These are phyloP conservation scores for Ricordea florida DNA, from an alignment of 92 coral and sea anemone species.

Conservation along the genomic window DNA sequence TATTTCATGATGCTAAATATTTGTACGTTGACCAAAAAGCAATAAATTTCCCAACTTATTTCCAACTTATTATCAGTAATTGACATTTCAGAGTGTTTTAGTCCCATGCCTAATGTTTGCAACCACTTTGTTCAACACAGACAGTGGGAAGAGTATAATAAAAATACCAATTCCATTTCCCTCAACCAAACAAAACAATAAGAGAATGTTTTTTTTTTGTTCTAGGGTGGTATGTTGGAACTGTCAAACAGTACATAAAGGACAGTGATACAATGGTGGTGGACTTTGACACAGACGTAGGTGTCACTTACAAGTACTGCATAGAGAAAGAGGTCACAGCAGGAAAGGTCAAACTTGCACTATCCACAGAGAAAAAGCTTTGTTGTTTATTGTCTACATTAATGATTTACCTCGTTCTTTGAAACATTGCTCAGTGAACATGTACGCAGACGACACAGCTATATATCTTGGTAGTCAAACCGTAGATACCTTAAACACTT, in stretches of 20 bases:
- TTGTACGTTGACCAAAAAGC: neutral
- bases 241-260: neutral
- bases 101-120: neutral
- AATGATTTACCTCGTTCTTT: too few species aligned
- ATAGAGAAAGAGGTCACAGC: slow-evolving; percentile 5
- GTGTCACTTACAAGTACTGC: slow-evolving; percentile 13
- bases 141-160: neutral
- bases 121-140: neutral
- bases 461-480: too few species aligned
- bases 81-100: neutral
- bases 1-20: neutral
- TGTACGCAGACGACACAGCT: too few species aligned
- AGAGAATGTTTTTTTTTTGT: neutral
- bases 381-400: too few species aligned
- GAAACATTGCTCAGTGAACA: too few species aligned
- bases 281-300: slow-evolving; percentile 42
- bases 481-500: too few species aligned
- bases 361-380: slow-evolving; percentile 6
- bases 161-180: too few species aligned
- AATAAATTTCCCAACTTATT: too few species aligned
- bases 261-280: slow-evolving; percentile 23
- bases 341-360: slow-evolving; percentile 12
- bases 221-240: slow-evolving; percentile 47
- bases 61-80: neutral
- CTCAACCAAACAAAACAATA: too few species aligned